A percentile compares a stretch with the other conserved stretches of the same genome.
These are phyloP conservation scores for Solea senegalensis DNA, from an alignment of 2,113 vertebrate genomes.

Conservation along the genomic window DNA sequence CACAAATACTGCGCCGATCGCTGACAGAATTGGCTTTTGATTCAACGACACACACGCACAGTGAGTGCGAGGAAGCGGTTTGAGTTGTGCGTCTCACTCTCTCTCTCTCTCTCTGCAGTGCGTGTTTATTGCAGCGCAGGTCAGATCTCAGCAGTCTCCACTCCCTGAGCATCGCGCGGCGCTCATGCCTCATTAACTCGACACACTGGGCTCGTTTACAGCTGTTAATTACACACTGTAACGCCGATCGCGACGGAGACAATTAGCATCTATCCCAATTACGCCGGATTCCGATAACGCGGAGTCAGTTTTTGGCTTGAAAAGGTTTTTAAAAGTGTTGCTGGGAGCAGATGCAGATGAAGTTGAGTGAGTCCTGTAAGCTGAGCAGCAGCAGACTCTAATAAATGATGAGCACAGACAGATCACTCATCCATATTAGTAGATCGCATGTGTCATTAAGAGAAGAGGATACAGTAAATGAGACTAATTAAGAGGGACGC, in stretches of 20 bases:
- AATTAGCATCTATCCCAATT: slow-evolving; percentile 65
- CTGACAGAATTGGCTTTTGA: too few species aligned
- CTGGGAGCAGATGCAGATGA: slow-evolving; percentile 3
- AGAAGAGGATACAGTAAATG: slow-evolving; percentile 56
- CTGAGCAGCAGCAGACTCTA: neutral
- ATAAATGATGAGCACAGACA: slow-evolving; percentile 36
- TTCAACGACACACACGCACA: neutral
- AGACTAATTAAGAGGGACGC: slow-evolving; percentile 55
- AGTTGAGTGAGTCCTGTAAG: slow-evolving; percentile 9
- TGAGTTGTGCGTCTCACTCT: slow-evolving; percentile 6
- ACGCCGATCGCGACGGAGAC: slow-evolving; percentile 66
- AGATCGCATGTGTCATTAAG: slow-evolving; percentile 59
- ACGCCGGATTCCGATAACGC: slow-evolving; percentile 42
- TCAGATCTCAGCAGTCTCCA: slow-evolving; percentile 64
- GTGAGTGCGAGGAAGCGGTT: slow-evolving; percentile 25
- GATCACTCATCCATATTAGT: slow-evolving; percentile 51
- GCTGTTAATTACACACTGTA: slow-evolving; percentile 75
- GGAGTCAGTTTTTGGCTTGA: neutral
- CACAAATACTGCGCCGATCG: neutral
- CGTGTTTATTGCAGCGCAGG: slow-evolving; percentile 63
- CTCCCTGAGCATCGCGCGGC: slow-evolving; percentile 49
- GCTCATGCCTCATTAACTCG: slow-evolving; percentile 75
- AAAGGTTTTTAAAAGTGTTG: neutral
- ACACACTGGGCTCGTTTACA: slow-evolving; percentile 70
- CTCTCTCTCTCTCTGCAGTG: slow-evolving; percentile 30